phyloP scores from a whole-genome alignment of 2,888 invertebrate species.

The Catotricha subobsoleta region DNA sequence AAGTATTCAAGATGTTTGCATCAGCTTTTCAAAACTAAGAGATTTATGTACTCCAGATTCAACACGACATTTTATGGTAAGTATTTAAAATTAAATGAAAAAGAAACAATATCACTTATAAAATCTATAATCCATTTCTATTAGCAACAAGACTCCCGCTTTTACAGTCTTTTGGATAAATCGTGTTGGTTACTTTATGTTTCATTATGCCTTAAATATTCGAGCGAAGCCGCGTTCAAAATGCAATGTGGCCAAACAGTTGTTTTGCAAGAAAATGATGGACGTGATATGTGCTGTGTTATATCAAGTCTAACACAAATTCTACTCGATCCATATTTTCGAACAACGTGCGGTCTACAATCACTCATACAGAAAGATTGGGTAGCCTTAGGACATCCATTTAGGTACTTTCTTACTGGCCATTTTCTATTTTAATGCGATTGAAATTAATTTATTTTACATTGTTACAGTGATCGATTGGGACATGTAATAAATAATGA shows the following conservation, averaged over 20 bases:
- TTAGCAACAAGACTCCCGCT: conserved; percentile 62
- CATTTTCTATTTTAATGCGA: not conserved
- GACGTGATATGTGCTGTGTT: conserved; percentile 74
- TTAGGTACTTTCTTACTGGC: conserved; percentile 32
- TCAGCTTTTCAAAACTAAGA: conserved; percentile 45
- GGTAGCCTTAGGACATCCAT: conserved; percentile 83
- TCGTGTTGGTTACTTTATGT: conserved; percentile 76
- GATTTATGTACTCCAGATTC: conserved; percentile 65
- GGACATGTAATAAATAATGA: conserved; percentile 46
- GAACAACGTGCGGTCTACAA: conserved; percentile 76
- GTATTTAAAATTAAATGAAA: conserved; percentile 9
- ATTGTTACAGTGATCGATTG: conserved; percentile 33
- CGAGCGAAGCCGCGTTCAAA: conserved; percentile 49
- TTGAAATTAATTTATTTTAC: too few relatives aligned
- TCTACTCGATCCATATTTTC: conserved; percentile 63
- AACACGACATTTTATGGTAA: conserved; percentile 41
- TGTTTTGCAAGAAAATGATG: conserved; percentile 75
- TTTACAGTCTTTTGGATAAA: conserved; percentile 56
- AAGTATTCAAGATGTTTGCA: conserved; percentile 40
- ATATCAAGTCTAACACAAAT: conserved; percentile 76
- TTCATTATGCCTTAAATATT: conserved; percentile 53
- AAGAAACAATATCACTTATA: not conserved
- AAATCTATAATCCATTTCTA: not conserved
- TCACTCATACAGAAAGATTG: conserved; percentile 87
- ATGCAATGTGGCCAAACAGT: conserved; percentile 52